A percentile compares a stretch with the other conserved stretches of the same genome.
These are phyloP conservation scores for Platyrinchus mystaceus DNA, from an alignment of 2,797 vertebrate species.

Conservation along the genomic window DNA sequence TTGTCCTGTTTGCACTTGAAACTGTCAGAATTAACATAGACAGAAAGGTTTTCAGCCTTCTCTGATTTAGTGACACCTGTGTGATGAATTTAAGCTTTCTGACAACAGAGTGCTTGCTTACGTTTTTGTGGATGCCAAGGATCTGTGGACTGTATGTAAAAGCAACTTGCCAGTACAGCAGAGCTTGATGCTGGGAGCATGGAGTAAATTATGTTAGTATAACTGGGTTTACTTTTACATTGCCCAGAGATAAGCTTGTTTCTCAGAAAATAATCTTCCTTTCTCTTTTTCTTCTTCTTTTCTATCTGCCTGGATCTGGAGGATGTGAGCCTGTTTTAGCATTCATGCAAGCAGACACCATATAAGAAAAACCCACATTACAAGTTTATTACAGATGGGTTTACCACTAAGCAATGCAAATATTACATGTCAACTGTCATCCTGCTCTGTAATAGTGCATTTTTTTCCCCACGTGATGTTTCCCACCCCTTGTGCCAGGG, in stretches of 20 bases:
- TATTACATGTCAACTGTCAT: background rate
- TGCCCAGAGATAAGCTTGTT: background rate
- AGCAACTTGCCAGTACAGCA: background rate
- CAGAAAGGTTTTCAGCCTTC: background rate
- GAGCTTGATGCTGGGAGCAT: background rate
- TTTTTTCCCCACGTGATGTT: background rate
- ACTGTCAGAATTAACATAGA: constrained; percentile 70
- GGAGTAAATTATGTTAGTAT: background rate
- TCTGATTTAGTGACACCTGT: background rate
- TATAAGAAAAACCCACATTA: background rate
- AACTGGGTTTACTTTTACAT: background rate
- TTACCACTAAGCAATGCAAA: background rate
- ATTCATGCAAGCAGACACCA: background rate
- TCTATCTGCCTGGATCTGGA: background rate
- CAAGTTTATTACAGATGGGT: background rate
- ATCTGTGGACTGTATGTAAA: background rate
- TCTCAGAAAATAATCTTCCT: background rate
- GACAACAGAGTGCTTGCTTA: background rate
- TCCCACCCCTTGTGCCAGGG: background rate
- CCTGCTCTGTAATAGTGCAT: background rate
- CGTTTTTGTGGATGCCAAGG: background rate
- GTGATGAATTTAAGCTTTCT: background rate
- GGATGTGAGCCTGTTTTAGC: background rate
- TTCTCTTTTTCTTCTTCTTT: background rate
- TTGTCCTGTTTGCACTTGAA: constrained; percentile 58